Evolutionary conservation across 2,888 invertebrate species (phyloP).

Genomic region (Terebella lapidaria): DNA sequence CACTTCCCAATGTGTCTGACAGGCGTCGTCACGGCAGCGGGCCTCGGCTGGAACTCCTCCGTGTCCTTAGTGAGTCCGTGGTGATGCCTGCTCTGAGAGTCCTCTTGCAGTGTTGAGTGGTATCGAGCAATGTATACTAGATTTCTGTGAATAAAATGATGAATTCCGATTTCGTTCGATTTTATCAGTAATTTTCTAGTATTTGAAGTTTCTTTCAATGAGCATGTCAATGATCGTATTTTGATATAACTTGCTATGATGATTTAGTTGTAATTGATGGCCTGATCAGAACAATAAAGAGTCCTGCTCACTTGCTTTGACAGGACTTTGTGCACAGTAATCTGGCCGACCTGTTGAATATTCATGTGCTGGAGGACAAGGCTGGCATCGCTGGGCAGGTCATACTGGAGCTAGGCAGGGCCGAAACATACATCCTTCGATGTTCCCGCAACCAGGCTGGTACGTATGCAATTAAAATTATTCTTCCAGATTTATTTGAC

Average conservation of each 20-base stretch:
- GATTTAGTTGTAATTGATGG: too few species aligned
- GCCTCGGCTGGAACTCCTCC: conserved; percentile 59
- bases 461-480: conserved; percentile 20
- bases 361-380: conserved; percentile 58
- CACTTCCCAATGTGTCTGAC: conserved; percentile 61
- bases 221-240: too few species aligned
- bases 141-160: too few species aligned
- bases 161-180: too few species aligned
- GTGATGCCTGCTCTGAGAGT: too few species aligned
- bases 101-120: too few species aligned
- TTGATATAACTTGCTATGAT: too few species aligned
- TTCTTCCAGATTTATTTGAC: not conserved
- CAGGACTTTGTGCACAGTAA: conserved; percentile 57
- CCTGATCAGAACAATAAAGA: too few species aligned
- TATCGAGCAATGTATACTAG: too few species aligned
- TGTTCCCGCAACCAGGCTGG: conserved; percentile 56
- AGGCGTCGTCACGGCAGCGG: conserved; percentile 59
- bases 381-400: conserved; percentile 56
- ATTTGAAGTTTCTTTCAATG: too few species aligned
- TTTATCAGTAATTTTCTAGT: too few species aligned
- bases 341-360: conserved; percentile 58
- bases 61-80: not conserved
- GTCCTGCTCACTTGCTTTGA: too few species aligned
- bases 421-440: conserved; percentile 59
- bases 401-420: conserved; percentile 59